Conservation (phyloP, 2,113 vertebrate genomes). For the Rhinoderma darwinii region DNA sequence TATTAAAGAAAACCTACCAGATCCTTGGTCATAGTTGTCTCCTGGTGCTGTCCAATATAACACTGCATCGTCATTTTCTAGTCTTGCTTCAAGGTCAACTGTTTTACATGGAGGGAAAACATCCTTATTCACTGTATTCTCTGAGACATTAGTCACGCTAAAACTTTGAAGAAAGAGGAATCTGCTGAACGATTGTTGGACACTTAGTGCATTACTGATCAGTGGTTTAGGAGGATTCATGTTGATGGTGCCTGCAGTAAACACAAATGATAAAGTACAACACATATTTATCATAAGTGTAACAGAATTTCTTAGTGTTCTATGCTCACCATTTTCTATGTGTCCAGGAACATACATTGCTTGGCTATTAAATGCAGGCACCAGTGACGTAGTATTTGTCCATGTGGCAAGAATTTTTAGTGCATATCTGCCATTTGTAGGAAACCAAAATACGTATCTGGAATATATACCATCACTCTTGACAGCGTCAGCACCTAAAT, state of each 20-base stretch:
- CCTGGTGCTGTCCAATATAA: slow-evolving; percentile 73
- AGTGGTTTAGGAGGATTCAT: slow-evolving; percentile 68
- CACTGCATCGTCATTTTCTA: slow-evolving; percentile 61
- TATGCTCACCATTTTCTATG: slow-evolving; percentile 67
- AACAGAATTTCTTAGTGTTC: not conserved
- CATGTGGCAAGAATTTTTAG: slow-evolving; percentile 67
- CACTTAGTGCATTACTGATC: slow-evolving; percentile 27
- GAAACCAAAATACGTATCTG: slow-evolving; percentile 69
- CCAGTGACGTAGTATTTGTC: slow-evolving; percentile 5
- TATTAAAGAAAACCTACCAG: slow-evolving; percentile 63
- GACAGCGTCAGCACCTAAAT: slow-evolving; percentile 69
- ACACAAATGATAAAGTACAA: not conserved
- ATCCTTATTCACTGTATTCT: slow-evolving; percentile 35
- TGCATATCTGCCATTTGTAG: slow-evolving; percentile 66
- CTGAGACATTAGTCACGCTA: slow-evolving; percentile 54
- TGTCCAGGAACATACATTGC: slow-evolving; percentile 72
- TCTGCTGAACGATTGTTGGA: slow-evolving; percentile 65
- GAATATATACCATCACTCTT: slow-evolving; percentile 75
- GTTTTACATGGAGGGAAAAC: slow-evolving; percentile 72
- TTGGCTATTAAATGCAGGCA: slow-evolving; percentile 15
- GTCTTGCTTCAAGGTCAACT: slow-evolving; percentile 66
- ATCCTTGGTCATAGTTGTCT: slow-evolving; percentile 70
- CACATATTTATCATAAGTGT: not conserved
- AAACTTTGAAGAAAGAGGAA: slow-evolving; percentile 68
- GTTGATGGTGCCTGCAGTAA: slow-evolving; percentile 66